Conservation (phyloP, 2,797 vertebrate genomes). For the Notolepis coatsorum region DNA sequence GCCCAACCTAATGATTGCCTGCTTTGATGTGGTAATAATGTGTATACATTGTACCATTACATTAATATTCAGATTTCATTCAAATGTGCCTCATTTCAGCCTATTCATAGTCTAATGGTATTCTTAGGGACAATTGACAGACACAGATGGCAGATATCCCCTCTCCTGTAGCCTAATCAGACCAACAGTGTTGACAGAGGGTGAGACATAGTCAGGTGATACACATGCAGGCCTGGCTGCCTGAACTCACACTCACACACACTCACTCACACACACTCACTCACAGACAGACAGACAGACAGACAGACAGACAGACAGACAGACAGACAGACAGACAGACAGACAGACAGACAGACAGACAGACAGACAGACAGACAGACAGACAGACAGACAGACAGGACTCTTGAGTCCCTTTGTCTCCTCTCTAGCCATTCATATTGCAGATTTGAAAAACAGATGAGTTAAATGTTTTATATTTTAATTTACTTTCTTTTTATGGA, state of each 20-base stretch:
- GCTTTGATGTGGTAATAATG: too few species aligned
- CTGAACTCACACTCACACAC: background rate
- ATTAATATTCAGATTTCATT: too few species aligned
- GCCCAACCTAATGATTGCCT: too few species aligned
- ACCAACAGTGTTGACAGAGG: slow-evolving; percentile 4
- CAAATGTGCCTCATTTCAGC: too few species aligned
- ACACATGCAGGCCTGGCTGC: background rate
- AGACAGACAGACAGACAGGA: background rate
- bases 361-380: background rate
- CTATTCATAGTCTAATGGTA: too few species aligned
- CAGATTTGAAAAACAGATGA: background rate
- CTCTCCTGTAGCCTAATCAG: background rate
- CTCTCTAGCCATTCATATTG: background rate
- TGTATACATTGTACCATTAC: too few species aligned
- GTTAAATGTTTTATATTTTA: too few species aligned
- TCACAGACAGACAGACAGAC: slow-evolving; percentile 3
- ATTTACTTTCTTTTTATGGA: too few species aligned
- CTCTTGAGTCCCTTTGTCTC: background rate
- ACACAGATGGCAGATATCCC: background rate
- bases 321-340: too few species aligned
- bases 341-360: background rate
- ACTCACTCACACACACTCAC: background rate
- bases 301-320: background rate
- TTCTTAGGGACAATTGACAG: too few species aligned
- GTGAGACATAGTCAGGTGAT: background rate